Conservation (phyloP, 2,113 vertebrate genomes). For the western clawed frog (Xenopus tropicalis) region DNA sequence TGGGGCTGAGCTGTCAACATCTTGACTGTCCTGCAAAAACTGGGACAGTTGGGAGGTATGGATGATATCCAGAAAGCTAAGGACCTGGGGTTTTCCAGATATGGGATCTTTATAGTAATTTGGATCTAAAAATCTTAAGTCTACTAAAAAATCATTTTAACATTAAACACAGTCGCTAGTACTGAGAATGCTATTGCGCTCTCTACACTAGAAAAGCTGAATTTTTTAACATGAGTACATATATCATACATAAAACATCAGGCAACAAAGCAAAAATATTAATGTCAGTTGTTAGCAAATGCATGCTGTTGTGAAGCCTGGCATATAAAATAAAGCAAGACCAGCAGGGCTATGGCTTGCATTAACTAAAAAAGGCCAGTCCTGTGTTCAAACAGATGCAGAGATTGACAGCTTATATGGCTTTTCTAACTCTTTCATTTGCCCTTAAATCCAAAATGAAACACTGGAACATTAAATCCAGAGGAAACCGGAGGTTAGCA, state of each 20-base stretch:
- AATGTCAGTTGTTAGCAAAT: conserved; percentile 42
- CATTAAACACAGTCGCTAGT: no score
- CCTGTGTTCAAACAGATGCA: conserved; percentile 59
- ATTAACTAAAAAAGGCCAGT: conserved; percentile 53
- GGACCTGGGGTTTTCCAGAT: no score
- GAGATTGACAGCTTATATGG: conserved; percentile 62
- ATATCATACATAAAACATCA: conserved; percentile 10
- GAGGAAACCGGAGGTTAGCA: conserved; percentile 60
- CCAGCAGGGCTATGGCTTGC: conserved; percentile 43
- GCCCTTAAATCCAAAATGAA: conserved; percentile 64
- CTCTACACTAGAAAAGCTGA: no score
- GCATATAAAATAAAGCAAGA: conserved; percentile 10
- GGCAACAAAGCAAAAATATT: conserved; percentile 11
- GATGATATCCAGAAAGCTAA: no score
- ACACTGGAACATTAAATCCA: conserved; percentile 59
- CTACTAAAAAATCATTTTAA: no score
- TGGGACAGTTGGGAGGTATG: no score
- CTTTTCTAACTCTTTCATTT: conserved; percentile 61
- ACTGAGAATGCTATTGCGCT: no score
- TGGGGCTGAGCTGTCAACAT: no score
- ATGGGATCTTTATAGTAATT: no score
- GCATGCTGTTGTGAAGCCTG: conserved; percentile 22
- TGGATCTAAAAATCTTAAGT: no score
- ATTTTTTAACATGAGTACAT: not conserved
- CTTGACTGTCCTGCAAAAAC: no score